These are phyloP conservation scores for cat (Felis catus) DNA, from an alignment of 2,113 vertebrate species.

Conservation along the genomic window F.catus_Fca126_mat1.0 CM031423.1:12533501-12534000, in stretches of 20 bases:
- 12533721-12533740: not conserved
- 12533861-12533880: not conserved
- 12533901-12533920: not conserved
- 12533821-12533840: not conserved
- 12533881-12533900: not conserved
- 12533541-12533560: not conserved
- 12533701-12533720: not conserved
- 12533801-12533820: not conserved
- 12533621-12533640: not conserved
- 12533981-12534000: not conserved
- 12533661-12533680: not conserved
- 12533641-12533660: not conserved
- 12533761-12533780: not conserved
- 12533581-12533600: not conserved
- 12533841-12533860: not conserved
- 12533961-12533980: not conserved
- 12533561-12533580: not conserved
- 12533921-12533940: not conserved
- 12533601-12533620: not conserved
- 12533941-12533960: not conserved
- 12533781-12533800: not conserved
- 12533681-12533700: not conserved
- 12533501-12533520: too few relatives aligned
- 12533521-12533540: too few relatives aligned
- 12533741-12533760: not conserved